Evolutionary conservation across 2,888 invertebrate species (phyloP).

Genomic region (Cephus pygmeus): DNA sequence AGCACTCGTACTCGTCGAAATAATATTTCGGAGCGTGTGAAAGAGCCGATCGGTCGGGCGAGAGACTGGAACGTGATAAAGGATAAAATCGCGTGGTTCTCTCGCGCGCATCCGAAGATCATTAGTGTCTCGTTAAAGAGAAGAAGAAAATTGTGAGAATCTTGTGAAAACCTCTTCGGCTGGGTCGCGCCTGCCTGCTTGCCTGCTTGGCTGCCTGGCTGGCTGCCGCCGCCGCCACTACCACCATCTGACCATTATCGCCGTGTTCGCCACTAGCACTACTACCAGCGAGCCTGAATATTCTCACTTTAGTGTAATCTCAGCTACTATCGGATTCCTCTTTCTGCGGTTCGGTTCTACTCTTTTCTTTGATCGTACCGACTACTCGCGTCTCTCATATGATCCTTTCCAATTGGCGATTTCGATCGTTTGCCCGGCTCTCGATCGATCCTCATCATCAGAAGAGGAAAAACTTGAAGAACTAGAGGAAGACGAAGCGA

Average conservation of each 20-base stretch:
- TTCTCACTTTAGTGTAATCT: not conserved
- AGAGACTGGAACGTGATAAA: slow-evolving; percentile 20
- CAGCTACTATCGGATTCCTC: not conserved
- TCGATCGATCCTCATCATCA: not conserved
- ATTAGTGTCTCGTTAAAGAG: not conserved
- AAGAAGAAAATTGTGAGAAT: not conserved
- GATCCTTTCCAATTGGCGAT: not conserved
- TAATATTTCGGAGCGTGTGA: slow-evolving; percentile 28
- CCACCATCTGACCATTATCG: not conserved
- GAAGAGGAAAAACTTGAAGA: not conserved
- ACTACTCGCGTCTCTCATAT: not conserved
- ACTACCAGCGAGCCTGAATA: not conserved
- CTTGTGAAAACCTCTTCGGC: not conserved
- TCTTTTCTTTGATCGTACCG: not conserved
- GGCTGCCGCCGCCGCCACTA: not conserved
- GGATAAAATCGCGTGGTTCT: slow-evolving; percentile 12
- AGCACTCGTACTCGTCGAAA: slow-evolving; percentile 35
- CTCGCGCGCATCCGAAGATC: slow-evolving; percentile 16
- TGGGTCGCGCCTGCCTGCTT: slow-evolving; percentile 2
- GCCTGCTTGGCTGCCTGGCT: slow-evolving; percentile 3
- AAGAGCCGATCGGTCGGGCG: slow-evolving; percentile 18
- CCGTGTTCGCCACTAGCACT: not conserved
- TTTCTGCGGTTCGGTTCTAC: not conserved
- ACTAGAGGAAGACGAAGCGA: not conserved
- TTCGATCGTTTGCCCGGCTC: not conserved